Base-by-base conservation (phyloP, 1,140 invertebrate genomes). In the Drosophila nebulosa region DNA sequence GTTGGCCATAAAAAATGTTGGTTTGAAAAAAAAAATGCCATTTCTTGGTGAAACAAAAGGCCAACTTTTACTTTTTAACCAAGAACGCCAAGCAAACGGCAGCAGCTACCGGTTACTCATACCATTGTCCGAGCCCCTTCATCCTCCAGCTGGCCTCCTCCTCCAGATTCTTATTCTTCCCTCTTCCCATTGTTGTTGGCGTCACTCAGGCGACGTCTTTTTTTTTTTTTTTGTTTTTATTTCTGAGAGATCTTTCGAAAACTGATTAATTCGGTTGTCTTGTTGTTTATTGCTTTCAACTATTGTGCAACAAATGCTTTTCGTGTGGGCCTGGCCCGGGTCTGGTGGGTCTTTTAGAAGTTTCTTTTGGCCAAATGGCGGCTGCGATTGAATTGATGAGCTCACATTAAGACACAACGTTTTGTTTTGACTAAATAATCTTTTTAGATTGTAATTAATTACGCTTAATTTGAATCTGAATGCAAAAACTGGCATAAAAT, bases 341-440 rank as follows among this genome's bases (percentile, higher is more conserved):
- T 10, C 10, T 32, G 30, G 30, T 9, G 16, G 22, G 64, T 61
- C 35, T 55, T 18, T 64, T 12, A 42, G 14, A 16, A 50, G 39
- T 63, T 64, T 39, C 51, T 64, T 62, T 46, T 46, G 39, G 39
- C 39, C 39, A 46, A 46, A 18, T 64, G 67, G 30, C 9, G 35
- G 22, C 18, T 59, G 52, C 52, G 56, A 58, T 55, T 64, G 35
- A 59, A 78, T 78, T 78, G 64, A 78, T 78, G 75, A 72, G 64
- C 73, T 56, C 68, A 67, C 72, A 78, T 78, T 78, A 78, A 66
- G 60, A 51, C 60, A 77, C 72, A 75, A 72, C 61, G 67, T 62
- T 59, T 66, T 75, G 75, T 72, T 78, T 71, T 78, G 72, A 75
- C 68, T 75, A 61, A 59, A 67, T 67, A 78, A 67, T 70, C 75